These are phyloP conservation scores for Melanotaenia trifasciata DNA, from an alignment of 2,797 vertebrate species.

Conservation along the genomic window DNA sequence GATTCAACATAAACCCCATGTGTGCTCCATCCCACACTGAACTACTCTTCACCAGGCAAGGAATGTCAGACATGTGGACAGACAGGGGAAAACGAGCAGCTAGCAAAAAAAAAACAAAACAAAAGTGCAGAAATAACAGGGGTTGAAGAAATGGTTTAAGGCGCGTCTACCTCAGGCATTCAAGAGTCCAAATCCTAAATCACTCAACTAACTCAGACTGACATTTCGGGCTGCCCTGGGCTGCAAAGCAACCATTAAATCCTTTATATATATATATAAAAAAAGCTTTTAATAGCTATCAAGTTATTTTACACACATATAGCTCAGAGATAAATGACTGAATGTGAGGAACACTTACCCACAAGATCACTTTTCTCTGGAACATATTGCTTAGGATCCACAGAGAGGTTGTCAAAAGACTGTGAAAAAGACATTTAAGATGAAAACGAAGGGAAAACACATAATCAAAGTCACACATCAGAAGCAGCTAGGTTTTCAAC, in stretches of 20 bases:
- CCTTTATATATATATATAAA: conserved; percentile 14
- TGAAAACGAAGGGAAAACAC: conserved; percentile 47
- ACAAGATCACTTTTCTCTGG: conserved; percentile 89
- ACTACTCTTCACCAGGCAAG: conserved; percentile 72
- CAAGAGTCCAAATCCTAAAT: conserved; percentile 56
- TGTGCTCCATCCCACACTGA: conserved; percentile 75
- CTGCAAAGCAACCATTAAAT: conserved; percentile 36
- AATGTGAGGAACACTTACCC: conserved; percentile 71
- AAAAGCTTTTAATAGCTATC: conserved; percentile 47
- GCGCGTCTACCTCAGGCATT: conserved; percentile 77
- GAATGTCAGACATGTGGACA: conserved; percentile 80
- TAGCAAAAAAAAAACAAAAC: conserved; percentile 47
- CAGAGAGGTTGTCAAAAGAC: conserved; percentile 95
- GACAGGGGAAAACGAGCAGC: conserved; percentile 59
- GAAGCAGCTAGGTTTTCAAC: conserved; percentile 55
- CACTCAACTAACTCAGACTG: conserved; percentile 48
- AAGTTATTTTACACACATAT: conserved; percentile 21
- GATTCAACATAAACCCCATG: conserved; percentile 72
- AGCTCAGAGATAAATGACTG: conserved; percentile 26
- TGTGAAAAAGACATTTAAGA: conserved; percentile 72
- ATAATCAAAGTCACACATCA: conserved; percentile 71
- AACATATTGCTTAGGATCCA: conserved; percentile 87
- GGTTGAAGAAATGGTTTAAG: conserved; percentile 72
- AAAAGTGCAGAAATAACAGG: conserved; percentile 75
- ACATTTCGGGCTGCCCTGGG: conserved; percentile 37